Evolutionary conservation across 2,113 vertebrate species (phyloP), one percentile per base, ranked within the genome.

Genomic region (Myxocyprinus asiaticus): DNA sequence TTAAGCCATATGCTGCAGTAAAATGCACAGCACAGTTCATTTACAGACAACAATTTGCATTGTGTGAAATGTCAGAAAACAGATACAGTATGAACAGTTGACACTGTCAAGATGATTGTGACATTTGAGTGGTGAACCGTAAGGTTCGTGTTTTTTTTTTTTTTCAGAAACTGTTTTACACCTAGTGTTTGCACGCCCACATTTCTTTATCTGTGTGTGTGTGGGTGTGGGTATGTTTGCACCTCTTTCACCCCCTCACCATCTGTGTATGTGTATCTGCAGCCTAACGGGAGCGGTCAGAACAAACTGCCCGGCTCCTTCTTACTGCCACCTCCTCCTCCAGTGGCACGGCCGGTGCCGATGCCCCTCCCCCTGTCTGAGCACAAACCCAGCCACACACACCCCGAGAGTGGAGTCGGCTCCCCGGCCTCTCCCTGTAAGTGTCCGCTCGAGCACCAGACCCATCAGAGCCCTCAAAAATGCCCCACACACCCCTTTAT

Each of bases 301-400:
- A 93, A 92, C 90, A 92, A 94, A 94, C 92, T 94, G 90, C 87
- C 93, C 88, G 90, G 93, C 88, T 92, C 90, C 89, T 94, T 94
- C 93, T 92, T 94, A 90, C 92, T 94, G 90, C 73, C 93, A 72
- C 93, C 93, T 85, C 93, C 22, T 33, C 22, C 93, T 90, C 93
- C 93, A 81, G 93, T 94, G 92, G 94, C 94, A 90, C 92, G 93
- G 88, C 93, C 93, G 84, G 91, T 95, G 90, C 93, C 93, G 84
- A 91, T 95, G 90, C 94, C 94, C 91, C 93, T 94, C 90, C 91
- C 94, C 90, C 92, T 94, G 91, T 88, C 94, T 90, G 94, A 94
- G 90, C 89, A 93, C 89, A 95, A 95, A 93, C 91, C 93, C 91
- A 91, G 92, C 93, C 93, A 90, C 90, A 91, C 91, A 89, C 91